A percentile compares a stretch with the other conserved stretches of the same genome.
Conservation (phyloP, 2,797 vertebrate species). For the Sebastes nivosus region DNA sequence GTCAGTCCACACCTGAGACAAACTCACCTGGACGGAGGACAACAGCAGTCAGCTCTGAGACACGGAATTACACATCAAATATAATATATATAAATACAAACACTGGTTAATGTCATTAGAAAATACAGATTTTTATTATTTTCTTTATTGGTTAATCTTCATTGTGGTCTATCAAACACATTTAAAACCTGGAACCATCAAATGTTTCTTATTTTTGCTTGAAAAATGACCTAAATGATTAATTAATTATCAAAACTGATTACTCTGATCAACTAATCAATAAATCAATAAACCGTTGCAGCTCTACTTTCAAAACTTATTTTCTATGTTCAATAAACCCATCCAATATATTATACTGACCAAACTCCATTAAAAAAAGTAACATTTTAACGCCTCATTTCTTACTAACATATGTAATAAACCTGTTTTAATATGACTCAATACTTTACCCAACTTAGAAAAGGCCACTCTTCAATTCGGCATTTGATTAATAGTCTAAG, state of each 20-base stretch:
- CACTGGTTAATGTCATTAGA: no score
- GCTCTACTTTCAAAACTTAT: neutral
- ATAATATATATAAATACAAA: no score
- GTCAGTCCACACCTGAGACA: conserved; percentile 11
- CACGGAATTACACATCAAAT: no score
- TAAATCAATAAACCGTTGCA: no score
- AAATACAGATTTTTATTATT: no score
- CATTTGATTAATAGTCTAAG: rapidly evolving
- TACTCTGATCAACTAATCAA: no score
- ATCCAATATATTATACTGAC: neutral
- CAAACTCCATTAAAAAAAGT: neutral
- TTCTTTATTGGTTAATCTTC: no score
- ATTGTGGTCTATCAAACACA: no score
- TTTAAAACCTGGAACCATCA: no score
- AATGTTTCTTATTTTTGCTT: no score
- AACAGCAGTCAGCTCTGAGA: neutral
- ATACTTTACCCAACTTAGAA: rapidly evolving
- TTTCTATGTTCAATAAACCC: neutral
- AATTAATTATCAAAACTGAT: no score
- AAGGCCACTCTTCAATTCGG: neutral
- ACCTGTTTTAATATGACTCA: rapidly evolving
- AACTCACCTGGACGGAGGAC: conserved; percentile 12
- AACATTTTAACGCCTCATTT: rapidly evolving
- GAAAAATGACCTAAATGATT: no score
- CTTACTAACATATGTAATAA: neutral